These are phyloP conservation scores for Myotis myotis DNA, from an alignment of 2,797 vertebrate species.

Conservation along the genomic window DNA sequence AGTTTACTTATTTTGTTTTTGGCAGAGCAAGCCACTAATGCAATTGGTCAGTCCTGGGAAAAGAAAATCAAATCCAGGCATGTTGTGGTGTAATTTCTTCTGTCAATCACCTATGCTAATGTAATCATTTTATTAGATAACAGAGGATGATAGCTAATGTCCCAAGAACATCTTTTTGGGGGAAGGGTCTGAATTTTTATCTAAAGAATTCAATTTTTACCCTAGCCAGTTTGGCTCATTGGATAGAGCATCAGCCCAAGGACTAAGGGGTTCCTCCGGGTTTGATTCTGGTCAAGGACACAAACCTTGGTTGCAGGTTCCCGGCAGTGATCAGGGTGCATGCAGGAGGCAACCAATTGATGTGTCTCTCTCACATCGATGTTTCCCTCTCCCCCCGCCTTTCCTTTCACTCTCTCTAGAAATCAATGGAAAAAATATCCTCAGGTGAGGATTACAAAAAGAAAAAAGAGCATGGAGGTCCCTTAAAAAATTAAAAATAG, in stretches of 20 bases:
- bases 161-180: neutral
- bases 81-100: neutral
- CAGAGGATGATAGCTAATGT: neutral
- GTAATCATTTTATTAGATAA: slow-evolving; percentile 36
- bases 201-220: slow-evolving; percentile 3
- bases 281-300: neutral
- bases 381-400: neutral
- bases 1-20: slow-evolving; percentile 69
- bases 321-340: neutral
- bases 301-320: neutral
- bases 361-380: neutral
- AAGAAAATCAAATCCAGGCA: slow-evolving; percentile 61
- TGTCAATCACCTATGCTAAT: slow-evolving; percentile 40
- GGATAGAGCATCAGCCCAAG: neutral
- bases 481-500: neutral
- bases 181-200: slow-evolving; percentile 17
- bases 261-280: neutral
- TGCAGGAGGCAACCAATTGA: neutral
- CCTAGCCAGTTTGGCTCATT: neutral
- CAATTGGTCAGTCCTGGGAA: slow-evolving; percentile 62
- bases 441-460: no score
- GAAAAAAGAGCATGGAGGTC: neutral
- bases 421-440: neutral
- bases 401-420: neutral
- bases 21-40: slow-evolving; percentile 54